Conservation (phyloP, 2,797 vertebrate genomes). For the Enteromius viviparus region DNA sequence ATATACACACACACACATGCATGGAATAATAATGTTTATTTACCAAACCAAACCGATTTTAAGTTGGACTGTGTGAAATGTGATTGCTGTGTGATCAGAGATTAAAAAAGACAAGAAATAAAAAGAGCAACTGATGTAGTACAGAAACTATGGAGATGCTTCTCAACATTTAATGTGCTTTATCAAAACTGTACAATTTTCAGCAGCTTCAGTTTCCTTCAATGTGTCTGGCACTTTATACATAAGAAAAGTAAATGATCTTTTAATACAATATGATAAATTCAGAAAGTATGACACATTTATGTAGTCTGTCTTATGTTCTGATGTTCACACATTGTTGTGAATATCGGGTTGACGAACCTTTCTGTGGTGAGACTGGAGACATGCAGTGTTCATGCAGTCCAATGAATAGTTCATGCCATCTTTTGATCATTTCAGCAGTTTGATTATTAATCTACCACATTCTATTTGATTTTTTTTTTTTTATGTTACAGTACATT, state of each 20-base stretch:
- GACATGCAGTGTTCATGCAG: constrained; percentile 90
- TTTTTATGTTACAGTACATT: constrained; percentile 56
- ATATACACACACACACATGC: background rate
- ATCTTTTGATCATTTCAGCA: constrained; percentile 65
- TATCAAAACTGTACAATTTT: constrained; percentile 58
- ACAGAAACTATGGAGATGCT: constrained; percentile 13
- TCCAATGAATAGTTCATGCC: constrained; percentile 73
- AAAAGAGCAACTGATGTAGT: constrained; percentile 14
- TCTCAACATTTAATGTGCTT: constrained; percentile 40
- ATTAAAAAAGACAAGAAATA: background rate
- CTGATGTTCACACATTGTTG: background rate
- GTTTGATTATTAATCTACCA: constrained; percentile 55
- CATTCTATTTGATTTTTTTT: constrained; percentile 10
- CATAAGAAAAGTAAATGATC: constrained; percentile 27
- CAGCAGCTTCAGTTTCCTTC: constrained; percentile 59
- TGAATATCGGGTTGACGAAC: constrained; percentile 57
- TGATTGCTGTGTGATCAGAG: background rate
- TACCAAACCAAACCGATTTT: background rate
- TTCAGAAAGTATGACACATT: constrained; percentile 66
- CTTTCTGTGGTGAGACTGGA: constrained; percentile 67
- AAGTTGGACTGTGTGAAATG: background rate
- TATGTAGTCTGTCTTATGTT: background rate
- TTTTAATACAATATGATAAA: constrained; percentile 40
- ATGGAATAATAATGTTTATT: background rate
- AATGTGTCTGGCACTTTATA: constrained; percentile 45